These are phyloP conservation scores for Scaptomyza caliginosa DNA, from an alignment of 2,888 invertebrate species.

Conservation along the genomic window DNA sequence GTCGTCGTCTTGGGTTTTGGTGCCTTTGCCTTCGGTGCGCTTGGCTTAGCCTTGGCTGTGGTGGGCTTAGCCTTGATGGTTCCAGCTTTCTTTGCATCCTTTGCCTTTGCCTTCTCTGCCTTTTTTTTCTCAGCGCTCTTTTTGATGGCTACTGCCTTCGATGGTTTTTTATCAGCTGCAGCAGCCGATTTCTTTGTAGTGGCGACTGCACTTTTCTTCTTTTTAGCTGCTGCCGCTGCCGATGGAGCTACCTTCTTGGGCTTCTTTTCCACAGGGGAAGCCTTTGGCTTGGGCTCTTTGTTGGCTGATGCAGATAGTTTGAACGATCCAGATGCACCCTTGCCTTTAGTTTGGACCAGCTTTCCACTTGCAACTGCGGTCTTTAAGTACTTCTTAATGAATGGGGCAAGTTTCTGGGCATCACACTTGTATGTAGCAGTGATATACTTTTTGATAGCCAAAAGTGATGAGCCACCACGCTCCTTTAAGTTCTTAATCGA, in stretches of 20 bases:
- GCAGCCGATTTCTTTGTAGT: conserved; percentile 25
- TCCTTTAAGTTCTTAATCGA: conserved; percentile 50
- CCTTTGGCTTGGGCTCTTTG: conserved; percentile 42
- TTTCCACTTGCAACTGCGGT: conserved; percentile 85
- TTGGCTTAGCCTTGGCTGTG: conserved; percentile 29
- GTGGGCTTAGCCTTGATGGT: conserved; percentile 43
- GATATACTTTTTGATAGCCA: conserved; percentile 60
- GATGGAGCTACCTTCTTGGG: conserved; percentile 10
- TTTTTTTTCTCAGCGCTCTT: conserved; percentile 49
- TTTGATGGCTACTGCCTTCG: conserved; percentile 34
- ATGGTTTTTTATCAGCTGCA: conserved; percentile 34
- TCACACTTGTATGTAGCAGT: conserved; percentile 54
- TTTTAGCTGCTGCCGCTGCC: conserved; percentile 9
- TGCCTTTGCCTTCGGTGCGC: conserved; percentile 31
- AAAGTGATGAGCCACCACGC: conserved; percentile 54
- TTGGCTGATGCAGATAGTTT: conserved; percentile 53
- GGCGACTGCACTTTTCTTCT: conserved; percentile 16
- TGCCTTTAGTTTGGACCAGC: conserved; percentile 77
- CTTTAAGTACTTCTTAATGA: conserved; percentile 86
- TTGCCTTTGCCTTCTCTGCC: conserved; percentile 41
- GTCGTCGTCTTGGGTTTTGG: conserved; percentile 32
- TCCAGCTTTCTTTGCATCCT: conserved; percentile 47
- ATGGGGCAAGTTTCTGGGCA: conserved; percentile 81
- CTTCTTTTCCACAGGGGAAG: conserved; percentile 38
- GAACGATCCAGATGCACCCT: conserved; percentile 61